These are phyloP conservation scores for Eulemur macaco DNA, from an alignment of 2,113 vertebrate species.

Conservation along the genomic window DNA sequence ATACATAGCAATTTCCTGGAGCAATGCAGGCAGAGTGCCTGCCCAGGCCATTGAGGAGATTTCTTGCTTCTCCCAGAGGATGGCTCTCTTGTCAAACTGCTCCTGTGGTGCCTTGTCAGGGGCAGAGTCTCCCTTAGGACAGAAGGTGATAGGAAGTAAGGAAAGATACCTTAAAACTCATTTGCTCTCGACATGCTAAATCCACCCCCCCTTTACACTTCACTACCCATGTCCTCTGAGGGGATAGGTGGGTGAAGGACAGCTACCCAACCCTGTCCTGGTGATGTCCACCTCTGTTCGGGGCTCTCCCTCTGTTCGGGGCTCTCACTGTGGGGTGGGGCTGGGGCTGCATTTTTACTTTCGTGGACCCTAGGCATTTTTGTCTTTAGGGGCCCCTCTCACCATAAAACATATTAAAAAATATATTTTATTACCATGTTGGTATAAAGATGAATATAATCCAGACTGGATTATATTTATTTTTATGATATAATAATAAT, in stretches of 20 bases:
- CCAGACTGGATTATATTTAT: background rate
- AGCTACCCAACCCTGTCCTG: background rate
- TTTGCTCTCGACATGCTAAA: background rate
- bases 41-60: background rate
- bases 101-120: background rate
- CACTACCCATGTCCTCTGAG: background rate
- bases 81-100: background rate
- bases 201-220: background rate
- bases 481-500: too few relatives aligned
- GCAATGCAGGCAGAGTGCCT: background rate
- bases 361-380: background rate
- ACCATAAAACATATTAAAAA: background rate
- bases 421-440: background rate
- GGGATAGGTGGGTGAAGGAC: background rate
- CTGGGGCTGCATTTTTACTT: background rate
- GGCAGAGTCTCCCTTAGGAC: background rate
- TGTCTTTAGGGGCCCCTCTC: background rate
- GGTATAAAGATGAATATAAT: background rate
- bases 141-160: background rate
- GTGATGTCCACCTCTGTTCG: background rate
- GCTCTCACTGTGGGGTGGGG: background rate
- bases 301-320: background rate
- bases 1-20: background rate
- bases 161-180: background rate
- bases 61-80: background rate